These are phyloP conservation scores for Bos taurus DNA, from an alignment of 2,113 vertebrate genomes.

Conservation along the genomic window ARS-UCD2.0 NC_037330.1:78980501-78981000, in stretches of 20 bases:
- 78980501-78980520: neutral
- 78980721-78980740: constrained; percentile 38
- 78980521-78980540: neutral
- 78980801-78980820: neutral
- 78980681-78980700: constrained; percentile 53
- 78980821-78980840: neutral
- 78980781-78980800: neutral
- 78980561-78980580: neutral
- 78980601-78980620: neutral
- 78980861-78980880: neutral
- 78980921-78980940: neutral
- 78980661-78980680: constrained; percentile 21
- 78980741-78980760: constrained; percentile 27
- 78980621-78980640: constrained; percentile 34
- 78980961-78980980: neutral
- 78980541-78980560: neutral
- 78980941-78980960: neutral
- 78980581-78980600: constrained; percentile 27
- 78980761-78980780: neutral
- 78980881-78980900: neutral
- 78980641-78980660: constrained; percentile 46
- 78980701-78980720: constrained; percentile 43
- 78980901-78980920: neutral
- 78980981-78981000: neutral
- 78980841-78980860: neutral